Evolutionary conservation across 2,888 invertebrate species (phyloP).

Genomic region (Drosophila merina): DNA sequence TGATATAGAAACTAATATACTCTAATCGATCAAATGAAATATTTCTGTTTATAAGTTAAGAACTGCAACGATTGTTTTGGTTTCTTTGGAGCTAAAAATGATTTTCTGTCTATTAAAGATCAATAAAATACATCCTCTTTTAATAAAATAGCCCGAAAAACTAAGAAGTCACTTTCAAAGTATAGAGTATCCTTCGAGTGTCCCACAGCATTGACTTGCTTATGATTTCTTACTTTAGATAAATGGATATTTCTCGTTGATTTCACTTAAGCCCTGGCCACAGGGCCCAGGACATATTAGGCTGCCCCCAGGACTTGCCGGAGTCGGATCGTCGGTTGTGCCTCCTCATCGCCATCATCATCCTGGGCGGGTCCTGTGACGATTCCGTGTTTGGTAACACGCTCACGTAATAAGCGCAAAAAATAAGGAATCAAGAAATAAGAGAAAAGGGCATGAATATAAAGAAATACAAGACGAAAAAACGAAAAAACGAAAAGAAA

Average conservation of each 20-base stretch:
- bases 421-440: neutral
- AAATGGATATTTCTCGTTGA: constrained; percentile 61
- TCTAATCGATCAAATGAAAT: no score
- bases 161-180: neutral
- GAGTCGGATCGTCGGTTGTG: constrained; percentile 48
- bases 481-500: constrained; percentile 20
- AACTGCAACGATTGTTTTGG: no score
- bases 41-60: no score
- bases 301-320: constrained; percentile 26
- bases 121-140: no score
- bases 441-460: constrained; percentile 22
- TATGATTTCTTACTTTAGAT: constrained; percentile 32
- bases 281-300: constrained; percentile 73
- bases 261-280: constrained; percentile 70
- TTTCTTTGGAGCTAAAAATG: no score
- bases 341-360: constrained; percentile 62
- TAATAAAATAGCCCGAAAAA: no score
- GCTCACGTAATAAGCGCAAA: constrained; percentile 60
- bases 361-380: constrained; percentile 31
- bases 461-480: constrained; percentile 7
- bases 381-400: constrained; percentile 49
- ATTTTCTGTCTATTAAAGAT: no score
- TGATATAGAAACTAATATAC: neutral
- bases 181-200: constrained; percentile 15
- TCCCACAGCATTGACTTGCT: constrained; percentile 11